Conservation (phyloP, 2,888 invertebrate genomes). For the Philopedon plagiatum region DNA sequence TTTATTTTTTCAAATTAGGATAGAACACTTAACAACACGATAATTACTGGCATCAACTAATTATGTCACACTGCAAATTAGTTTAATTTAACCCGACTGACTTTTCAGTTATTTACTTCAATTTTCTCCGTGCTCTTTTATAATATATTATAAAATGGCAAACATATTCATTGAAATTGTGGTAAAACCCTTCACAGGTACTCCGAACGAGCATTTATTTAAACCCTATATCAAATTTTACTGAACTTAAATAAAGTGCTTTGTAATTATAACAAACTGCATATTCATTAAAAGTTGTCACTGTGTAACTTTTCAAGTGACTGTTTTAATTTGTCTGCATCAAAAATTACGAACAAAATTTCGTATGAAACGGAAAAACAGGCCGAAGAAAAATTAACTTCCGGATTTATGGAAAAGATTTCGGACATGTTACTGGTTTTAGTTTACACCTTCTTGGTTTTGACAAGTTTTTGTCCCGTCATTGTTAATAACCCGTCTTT, state of each 20-base stretch:
- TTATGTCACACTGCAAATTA: too few species aligned
- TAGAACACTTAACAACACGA: too few species aligned
- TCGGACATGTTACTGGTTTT: too few species aligned
- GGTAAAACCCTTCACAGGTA: not conserved
- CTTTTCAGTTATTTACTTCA: too few species aligned
- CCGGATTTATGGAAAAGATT: too few species aligned
- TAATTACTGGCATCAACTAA: too few species aligned
- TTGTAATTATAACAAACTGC: conserved; percentile 19
- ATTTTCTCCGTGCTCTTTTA: too few species aligned
- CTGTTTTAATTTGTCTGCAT: conserved; percentile 2
- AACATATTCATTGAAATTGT: not conserved
- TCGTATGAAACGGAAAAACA: not conserved
- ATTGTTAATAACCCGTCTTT: too few species aligned
- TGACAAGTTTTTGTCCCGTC: too few species aligned
- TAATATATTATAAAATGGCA: not conserved
- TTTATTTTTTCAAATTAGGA: too few species aligned
- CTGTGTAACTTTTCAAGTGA: conserved; percentile 4
- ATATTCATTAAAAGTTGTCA: conserved; percentile 19
- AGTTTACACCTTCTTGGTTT: too few species aligned
- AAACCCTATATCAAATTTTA: not conserved
- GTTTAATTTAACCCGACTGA: too few species aligned
- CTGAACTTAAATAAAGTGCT: conserved; percentile 11
- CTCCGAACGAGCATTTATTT: conserved; percentile 3
- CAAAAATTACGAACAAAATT: not conserved
- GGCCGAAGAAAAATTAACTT: not conserved